Base-by-base conservation (phyloP, 1,140 invertebrate species). In the Trichoplusia ni region DNA sequence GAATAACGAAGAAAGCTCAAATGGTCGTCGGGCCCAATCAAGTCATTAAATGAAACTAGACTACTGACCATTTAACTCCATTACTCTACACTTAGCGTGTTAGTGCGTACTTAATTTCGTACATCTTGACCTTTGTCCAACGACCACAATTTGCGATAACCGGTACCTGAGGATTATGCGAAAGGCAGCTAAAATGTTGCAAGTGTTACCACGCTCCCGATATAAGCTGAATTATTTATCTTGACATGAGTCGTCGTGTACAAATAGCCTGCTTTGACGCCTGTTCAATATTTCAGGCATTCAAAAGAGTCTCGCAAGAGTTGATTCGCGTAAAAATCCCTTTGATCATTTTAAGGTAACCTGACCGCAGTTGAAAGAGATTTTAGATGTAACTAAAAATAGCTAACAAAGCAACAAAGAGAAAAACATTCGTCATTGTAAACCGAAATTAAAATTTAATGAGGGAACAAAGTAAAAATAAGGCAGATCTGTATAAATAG, bases 71-170 rank as follows among this genome's bases (percentile, higher is more conserved):
- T 47, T 14, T 27, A 1, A 40, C 11, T 9, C 1, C 16, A 6
- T 7, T 40, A 2, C 35, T 1, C 5, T 8, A 5, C n/a, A n/a
- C n/a, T 0, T 29, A 1, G 25, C 46, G 25, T 49, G 46, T 29
- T 49, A 29, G 29, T 3, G 13, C n/a, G 16, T 11, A 49, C 14
- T 49, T 49, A 29, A 31, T n/a, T 18, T 8, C 13, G 9, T 21
- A 21, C 25, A 47, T 67, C 64, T 71, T 71, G 73, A 75, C 69
- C 73, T 67, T 62, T 67, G 69, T 38, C 56, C 61, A 61, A 53
- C 59, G 58, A 29, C 29, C 16, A 49, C 46, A 18, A 18, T 49
- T 49, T 58, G 56, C 63, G 67, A 58, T 69, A 69, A 69, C 69
- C 68, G 58, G 46, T 61, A 65, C 59, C 37, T 69, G 69, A 67